Percentiles rank a stretch among this genome's conserved stretches.
Evolutionary conservation across 2,797 vertebrate species (phyloP).

Genomic region (Chloroceryle amazona): DNA sequence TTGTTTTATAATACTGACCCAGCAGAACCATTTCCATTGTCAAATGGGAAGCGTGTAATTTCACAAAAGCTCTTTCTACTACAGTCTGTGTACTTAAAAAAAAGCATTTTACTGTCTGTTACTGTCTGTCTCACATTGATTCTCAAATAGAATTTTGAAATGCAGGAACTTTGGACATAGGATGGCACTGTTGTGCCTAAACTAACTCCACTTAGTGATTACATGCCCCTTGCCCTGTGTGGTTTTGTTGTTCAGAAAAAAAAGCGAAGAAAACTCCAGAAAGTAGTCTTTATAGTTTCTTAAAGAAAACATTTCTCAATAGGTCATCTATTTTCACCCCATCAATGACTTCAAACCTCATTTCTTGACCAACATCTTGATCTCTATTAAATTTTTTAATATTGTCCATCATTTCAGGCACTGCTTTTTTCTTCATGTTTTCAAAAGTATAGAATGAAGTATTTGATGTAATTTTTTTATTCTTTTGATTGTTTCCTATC

Average conservation of each 20-base stretch:
- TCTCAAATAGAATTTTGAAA: background rate
- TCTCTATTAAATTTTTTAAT: background rate
- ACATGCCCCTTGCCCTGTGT: background rate
- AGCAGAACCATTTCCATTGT: background rate
- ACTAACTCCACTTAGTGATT: background rate
- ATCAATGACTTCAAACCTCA: background rate
- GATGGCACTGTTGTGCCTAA: constrained; percentile 69
- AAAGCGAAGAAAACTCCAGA: background rate
- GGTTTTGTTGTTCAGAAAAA: background rate
- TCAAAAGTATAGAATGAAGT: background rate
- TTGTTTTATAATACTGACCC: background rate
- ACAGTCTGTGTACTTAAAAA: background rate
- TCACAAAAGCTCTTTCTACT: background rate
- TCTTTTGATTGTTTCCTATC: background rate
- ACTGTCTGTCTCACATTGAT: background rate
- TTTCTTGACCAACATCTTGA: background rate
- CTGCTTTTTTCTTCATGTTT: background rate
- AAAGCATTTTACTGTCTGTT: background rate
- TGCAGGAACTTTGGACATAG: constrained; percentile 25
- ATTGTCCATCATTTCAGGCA: background rate
- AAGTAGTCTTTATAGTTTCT: background rate
- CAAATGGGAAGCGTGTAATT: background rate
- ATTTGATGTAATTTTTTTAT: background rate
- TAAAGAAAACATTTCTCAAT: background rate
- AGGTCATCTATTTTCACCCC: background rate